Conservation (phyloP, 2,888 invertebrate species). For the Meteorus colon region DNA sequence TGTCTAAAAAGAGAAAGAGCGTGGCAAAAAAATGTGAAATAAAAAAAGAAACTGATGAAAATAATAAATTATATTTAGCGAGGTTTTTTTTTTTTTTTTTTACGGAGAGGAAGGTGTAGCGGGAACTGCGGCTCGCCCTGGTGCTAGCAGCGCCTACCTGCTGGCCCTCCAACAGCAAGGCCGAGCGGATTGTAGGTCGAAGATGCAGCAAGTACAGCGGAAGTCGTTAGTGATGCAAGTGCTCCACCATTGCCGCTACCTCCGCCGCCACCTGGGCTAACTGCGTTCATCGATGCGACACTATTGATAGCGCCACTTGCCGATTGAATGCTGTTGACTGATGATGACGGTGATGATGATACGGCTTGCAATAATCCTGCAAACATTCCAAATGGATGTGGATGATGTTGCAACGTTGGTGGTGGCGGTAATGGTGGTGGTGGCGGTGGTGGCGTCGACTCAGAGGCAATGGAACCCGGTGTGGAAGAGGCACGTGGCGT, state of each 20-base stretch:
- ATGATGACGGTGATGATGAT: constrained; percentile 63
- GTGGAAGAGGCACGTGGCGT: constrained; percentile 88
- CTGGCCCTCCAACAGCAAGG: constrained; percentile 85
- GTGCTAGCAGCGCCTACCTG: constrained; percentile 79
- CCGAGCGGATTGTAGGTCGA: constrained; percentile 91
- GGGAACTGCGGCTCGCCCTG: constrained; percentile 72
- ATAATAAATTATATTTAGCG: constrained; percentile 1
- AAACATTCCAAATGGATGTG: constrained; percentile 72
- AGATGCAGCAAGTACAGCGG: constrained; percentile 70
- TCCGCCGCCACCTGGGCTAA: constrained; percentile 72
- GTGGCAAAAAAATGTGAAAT: neutral
- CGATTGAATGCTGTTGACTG: constrained; percentile 20
- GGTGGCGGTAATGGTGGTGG: constrained; percentile 78
- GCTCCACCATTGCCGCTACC: constrained; percentile 70
- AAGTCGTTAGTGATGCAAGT: constrained; percentile 70
- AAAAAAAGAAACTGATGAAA: neutral
- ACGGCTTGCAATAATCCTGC: constrained; percentile 71
- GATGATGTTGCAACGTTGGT: constrained; percentile 70
- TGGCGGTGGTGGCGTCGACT: constrained; percentile 85
- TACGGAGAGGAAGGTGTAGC: constrained; percentile 67
- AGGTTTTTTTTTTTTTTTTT: constrained; percentile 11
- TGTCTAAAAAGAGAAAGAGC: constrained; percentile 1
- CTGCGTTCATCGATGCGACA: constrained; percentile 77
- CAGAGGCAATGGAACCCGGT: constrained; percentile 85
- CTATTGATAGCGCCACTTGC: constrained; percentile 55